phyloP scores from a whole-genome alignment of 2,113 vertebrate species.

The Sander vitreus region DNA sequence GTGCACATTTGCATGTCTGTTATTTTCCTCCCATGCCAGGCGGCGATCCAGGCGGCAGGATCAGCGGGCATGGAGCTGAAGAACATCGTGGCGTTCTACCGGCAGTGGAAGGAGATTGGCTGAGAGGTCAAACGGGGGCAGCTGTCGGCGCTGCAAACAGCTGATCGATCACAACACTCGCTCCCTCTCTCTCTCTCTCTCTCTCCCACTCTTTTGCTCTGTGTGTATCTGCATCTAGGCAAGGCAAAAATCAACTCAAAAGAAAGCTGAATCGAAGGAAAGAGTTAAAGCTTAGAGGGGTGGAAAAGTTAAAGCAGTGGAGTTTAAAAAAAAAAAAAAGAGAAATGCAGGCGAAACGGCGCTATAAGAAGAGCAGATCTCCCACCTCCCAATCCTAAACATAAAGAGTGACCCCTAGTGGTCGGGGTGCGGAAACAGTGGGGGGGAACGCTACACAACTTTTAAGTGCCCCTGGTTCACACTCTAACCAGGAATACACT shows the following conservation, averaged over 20 bases:
- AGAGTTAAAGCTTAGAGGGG: constrained; percentile 61
- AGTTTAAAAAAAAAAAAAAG: constrained; percentile 51
- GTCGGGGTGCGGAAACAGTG: constrained; percentile 62
- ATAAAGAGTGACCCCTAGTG: constrained; percentile 72
- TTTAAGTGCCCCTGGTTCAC: constrained; percentile 80
- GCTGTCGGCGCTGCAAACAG: constrained; percentile 74
- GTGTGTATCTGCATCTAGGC: constrained; percentile 76
- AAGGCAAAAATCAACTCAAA: constrained; percentile 71
- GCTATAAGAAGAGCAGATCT: constrained; percentile 66
- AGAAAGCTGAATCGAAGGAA: constrained; percentile 62
- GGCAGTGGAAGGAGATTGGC: constrained; percentile 99
- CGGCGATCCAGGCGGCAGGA: constrained; percentile 89
- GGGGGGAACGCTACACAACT: constrained; percentile 54
- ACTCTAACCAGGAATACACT: constrained; percentile 81
- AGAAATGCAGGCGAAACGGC: constrained; percentile 45
- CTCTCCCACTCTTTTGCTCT: constrained; percentile 81
- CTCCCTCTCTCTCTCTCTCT: constrained; percentile 75
- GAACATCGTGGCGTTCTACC: constrained; percentile 95
- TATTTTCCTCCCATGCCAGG: constrained; percentile 73
- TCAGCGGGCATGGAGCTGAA: constrained; percentile 92
- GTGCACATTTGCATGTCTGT: neutral
- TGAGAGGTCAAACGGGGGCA: constrained; percentile 82
- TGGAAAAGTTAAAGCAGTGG: constrained; percentile 56
- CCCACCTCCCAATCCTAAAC: constrained; percentile 67
- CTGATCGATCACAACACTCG: constrained; percentile 86